A percentile compares a stretch with the other conserved stretches of the same genome.
phyloP scores from a whole-genome alignment of 2,888 invertebrate species.

The Caenorhabditis macrosperma region DNA sequence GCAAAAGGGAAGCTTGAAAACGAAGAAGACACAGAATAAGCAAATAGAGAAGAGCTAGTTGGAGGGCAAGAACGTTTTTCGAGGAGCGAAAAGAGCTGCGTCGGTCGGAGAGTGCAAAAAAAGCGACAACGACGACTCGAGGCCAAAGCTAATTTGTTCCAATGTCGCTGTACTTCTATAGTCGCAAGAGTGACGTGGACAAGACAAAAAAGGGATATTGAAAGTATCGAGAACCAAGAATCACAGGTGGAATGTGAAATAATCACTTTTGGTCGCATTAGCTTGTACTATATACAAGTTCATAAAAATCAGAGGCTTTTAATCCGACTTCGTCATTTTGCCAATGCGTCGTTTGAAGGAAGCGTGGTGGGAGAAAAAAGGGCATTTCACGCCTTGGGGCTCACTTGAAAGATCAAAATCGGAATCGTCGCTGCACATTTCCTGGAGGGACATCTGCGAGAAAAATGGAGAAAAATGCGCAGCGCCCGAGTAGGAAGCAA shows the following conservation, averaged over 20 bases:
- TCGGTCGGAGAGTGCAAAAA: neutral
- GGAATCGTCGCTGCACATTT: neutral
- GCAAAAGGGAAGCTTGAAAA: no score
- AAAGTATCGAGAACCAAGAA: no score
- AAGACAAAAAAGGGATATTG: no score
- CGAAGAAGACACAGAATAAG: no score
- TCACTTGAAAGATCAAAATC: neutral
- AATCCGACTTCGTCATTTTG: no score
- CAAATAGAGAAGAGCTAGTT: no score
- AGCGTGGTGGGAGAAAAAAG: neutral
- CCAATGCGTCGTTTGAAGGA: neutral
- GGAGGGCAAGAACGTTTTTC: no score
- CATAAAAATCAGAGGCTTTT: no score
- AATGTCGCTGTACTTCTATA: neutral
- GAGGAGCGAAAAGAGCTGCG: no score
- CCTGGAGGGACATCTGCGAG: neutral
- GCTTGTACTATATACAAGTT: no score
- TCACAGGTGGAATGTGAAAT: no score
- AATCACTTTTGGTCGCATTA: no score
- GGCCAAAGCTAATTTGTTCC: slow-evolving; percentile 22
- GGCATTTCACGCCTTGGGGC: neutral
- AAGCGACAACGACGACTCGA: neutral
- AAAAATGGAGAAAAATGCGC: slow-evolving; percentile 18
- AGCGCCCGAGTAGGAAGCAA: slow-evolving; percentile 7
- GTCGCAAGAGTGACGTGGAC: slow-evolving; percentile 18